A percentile compares a stretch with the other conserved stretches of the same genome.
These are phyloP conservation scores for Vollenhovia emeryi DNA, from an alignment of 1,140 invertebrate species.

Conservation along the genomic window DNA sequence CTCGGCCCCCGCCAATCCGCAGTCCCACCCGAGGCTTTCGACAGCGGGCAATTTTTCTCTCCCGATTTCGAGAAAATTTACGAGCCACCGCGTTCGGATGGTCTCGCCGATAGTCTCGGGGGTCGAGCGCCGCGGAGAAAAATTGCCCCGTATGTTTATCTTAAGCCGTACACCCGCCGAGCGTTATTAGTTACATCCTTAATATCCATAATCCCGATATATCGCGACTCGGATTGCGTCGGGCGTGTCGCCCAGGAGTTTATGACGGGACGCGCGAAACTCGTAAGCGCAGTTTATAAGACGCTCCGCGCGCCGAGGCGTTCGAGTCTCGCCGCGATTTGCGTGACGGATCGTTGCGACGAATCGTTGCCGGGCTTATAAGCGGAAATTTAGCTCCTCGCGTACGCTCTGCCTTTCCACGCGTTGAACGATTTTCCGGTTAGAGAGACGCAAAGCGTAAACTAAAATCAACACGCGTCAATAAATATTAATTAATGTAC, in stretches of 20 bases:
- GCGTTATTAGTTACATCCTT: conserved; percentile 48
- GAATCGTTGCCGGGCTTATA: not conserved
- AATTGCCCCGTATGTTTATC: conserved; percentile 65
- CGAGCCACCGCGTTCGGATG: conserved; percentile 43
- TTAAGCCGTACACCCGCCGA: conserved; percentile 51
- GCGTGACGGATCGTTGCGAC: not conserved
- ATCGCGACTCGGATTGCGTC: conserved; percentile 42
- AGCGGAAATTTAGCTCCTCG: not conserved
- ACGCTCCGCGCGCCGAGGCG: not conserved
- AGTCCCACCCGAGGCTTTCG: conserved; percentile 44
- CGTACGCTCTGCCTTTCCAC: not conserved
- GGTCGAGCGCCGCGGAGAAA: conserved; percentile 11
- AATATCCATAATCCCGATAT: conserved; percentile 55
- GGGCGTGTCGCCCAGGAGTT: conserved; percentile 18
- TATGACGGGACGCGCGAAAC: not conserved
- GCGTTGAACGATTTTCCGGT: not conserved
- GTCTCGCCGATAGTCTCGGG: conserved; percentile 43
- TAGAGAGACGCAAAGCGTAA: not conserved
- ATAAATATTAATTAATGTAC: conserved; percentile 34
- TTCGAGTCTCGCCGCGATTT: conserved; percentile 3
- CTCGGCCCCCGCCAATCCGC: conserved; percentile 35
- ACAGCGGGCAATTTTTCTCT: conserved; percentile 60
- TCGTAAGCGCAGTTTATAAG: conserved; percentile 14
- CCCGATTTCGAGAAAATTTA: conserved; percentile 61
- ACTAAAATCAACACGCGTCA: not conserved